Evolutionary conservation across 2,113 vertebrate species (phyloP).

Genomic region (Siphamia tubifer): DNA sequence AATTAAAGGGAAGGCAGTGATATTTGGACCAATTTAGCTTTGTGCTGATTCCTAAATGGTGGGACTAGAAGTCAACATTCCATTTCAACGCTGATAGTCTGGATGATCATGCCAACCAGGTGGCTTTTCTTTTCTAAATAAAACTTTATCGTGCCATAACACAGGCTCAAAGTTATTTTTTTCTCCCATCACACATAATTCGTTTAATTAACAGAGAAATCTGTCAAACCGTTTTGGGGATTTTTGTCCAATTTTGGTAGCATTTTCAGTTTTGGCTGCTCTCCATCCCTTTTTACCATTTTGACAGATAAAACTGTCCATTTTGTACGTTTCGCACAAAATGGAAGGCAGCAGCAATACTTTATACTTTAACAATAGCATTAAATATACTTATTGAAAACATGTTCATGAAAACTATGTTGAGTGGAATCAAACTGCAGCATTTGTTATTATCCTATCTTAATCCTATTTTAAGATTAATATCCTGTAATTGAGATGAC

Average conservation of each 20-base stretch:
- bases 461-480: no score
- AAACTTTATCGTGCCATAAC: not conserved
- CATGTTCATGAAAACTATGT: not conserved
- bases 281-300: not conserved
- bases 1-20: constrained; percentile 4
- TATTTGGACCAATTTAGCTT: not conserved
- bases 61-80: not conserved
- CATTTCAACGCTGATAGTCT: not conserved
- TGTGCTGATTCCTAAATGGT: not conserved
- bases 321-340: constrained; percentile 9
- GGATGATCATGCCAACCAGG: not conserved
- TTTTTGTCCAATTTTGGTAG: not conserved
- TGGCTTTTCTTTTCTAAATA: not conserved
- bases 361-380: not conserved
- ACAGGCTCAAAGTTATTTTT: not conserved
- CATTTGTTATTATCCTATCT: not conserved
- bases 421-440: not conserved
- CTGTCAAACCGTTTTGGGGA: constrained; percentile 7
- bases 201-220: not conserved
- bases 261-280: not conserved
- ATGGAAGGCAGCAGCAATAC: not conserved
- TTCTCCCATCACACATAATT: no score
- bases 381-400: not conserved
- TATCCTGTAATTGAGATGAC: no score
- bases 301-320: not conserved